Percentiles rank a stretch among this genome's conserved stretches.
Conservation (phyloP, 2,797 vertebrate genomes). For the Crocodylus rhombifer region DNA sequence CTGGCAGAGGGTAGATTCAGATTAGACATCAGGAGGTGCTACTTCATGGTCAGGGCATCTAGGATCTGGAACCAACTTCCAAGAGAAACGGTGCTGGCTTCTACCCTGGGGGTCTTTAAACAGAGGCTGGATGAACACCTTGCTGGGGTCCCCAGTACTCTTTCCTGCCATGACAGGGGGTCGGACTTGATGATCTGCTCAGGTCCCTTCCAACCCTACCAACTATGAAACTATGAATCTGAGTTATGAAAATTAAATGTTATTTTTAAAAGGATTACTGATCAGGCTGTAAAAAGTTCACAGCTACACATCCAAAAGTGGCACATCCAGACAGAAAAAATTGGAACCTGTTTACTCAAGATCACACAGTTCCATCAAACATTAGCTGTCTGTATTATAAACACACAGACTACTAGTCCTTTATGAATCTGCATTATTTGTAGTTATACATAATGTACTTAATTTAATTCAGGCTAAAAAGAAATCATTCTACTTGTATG, state of each 20-base stretch:
- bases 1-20: too few species aligned
- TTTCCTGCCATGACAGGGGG: too few species aligned
- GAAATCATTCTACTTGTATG: constrained; percentile 11
- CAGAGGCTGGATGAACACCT: too few species aligned
- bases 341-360: constrained; percentile 30
- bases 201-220: too few species aligned
- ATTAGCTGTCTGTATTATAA: constrained; percentile 23
- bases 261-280: not conserved
- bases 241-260: not conserved
- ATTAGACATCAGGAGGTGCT: too few species aligned
- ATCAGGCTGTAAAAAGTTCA: not conserved
- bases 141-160: too few species aligned
- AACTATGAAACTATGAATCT: not conserved
- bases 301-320: not conserved
- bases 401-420: not conserved
- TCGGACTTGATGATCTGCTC: too few species aligned
- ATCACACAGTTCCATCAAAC: constrained; percentile 27
- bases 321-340: not conserved
- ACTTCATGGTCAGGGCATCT: too few species aligned
- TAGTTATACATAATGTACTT: constrained; percentile 42
- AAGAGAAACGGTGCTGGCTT: too few species aligned
- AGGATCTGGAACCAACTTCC: too few species aligned
- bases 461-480: constrained; percentile 44
- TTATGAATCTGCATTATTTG: constrained; percentile 55
- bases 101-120: too few species aligned